Percentiles rank a stretch among this genome's conserved stretches.
Evolutionary conservation across 2,888 invertebrate genomes (phyloP).

Genomic region (Cephus sareptanus): DNA sequence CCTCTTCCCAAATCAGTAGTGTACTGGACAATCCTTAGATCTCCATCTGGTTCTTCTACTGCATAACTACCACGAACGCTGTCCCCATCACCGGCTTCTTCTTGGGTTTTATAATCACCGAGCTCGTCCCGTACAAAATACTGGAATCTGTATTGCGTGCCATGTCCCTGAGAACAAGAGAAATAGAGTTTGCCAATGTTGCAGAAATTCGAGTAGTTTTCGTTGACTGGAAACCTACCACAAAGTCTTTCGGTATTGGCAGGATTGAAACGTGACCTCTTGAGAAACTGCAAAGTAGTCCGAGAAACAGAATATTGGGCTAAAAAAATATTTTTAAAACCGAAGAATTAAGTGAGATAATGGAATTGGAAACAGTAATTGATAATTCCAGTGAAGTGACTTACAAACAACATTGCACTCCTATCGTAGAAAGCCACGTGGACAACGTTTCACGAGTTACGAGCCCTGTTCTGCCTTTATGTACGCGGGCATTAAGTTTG

Average conservation of each 20-base stretch:
- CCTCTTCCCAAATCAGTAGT: constrained; percentile 40
- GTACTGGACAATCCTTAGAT: constrained; percentile 43
- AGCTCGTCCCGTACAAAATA: constrained; percentile 40
- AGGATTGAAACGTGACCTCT: constrained; percentile 9
- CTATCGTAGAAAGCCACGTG: constrained; percentile 1
- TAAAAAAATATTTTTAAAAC: background rate
- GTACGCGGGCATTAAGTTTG: background rate
- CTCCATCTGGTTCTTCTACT: constrained; percentile 43
- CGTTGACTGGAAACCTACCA: constrained; percentile 3
- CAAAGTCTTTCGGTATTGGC: constrained; percentile 4
- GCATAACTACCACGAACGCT: constrained; percentile 40
- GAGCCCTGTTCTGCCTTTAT: background rate
- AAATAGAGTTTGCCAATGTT: background rate
- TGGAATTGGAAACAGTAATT: background rate
- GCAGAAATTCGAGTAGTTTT: background rate
- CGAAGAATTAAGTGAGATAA: background rate
- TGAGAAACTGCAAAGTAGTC: constrained; percentile 7
- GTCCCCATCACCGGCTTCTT: constrained; percentile 42
- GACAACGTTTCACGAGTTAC: background rate
- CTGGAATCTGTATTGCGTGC: constrained; percentile 23
- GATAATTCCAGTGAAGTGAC: background rate
- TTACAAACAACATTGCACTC: constrained; percentile 13
- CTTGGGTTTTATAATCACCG: constrained; percentile 41
- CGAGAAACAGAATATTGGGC: background rate
- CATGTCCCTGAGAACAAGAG: constrained; percentile 8